Percentiles rank a stretch among this genome's conserved stretches.
Evolutionary conservation across 2,888 invertebrate species (phyloP).

Genomic region (Cosmia pyralina): DNA sequence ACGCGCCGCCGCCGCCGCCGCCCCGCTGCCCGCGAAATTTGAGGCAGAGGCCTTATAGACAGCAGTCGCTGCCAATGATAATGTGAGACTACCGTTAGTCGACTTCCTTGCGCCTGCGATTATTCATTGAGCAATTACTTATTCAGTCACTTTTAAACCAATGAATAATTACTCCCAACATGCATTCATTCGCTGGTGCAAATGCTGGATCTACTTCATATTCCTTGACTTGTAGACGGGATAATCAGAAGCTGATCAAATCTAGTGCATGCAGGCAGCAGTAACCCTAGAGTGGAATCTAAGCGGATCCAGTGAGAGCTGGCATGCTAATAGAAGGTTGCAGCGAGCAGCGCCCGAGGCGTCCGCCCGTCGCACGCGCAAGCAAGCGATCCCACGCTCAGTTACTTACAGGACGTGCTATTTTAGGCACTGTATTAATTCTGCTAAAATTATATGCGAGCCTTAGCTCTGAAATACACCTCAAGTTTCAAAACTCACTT

Average conservation of each 20-base stretch:
- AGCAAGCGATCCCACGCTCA: slow-evolving; percentile 78
- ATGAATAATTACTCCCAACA: neutral
- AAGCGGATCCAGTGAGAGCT: slow-evolving; percentile 50
- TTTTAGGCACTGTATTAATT: neutral
- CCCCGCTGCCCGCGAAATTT: too few relatives aligned
- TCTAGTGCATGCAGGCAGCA: neutral
- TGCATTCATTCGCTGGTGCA: neutral
- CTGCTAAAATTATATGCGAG: neutral
- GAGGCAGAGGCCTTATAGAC: too few relatives aligned
- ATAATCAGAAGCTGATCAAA: neutral
- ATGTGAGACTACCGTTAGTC: too few relatives aligned
- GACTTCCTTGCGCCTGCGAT: neutral
- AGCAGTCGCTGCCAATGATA: too few relatives aligned
- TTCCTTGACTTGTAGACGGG: neutral
- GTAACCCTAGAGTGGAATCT: slow-evolving; percentile 35
- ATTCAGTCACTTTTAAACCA: neutral
- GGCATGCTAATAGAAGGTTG: slow-evolving; percentile 71
- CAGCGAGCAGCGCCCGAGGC: slow-evolving; percentile 74
- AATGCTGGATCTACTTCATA: neutral
- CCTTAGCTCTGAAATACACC: neutral
- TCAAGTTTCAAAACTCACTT: neutral
- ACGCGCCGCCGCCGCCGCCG: too few relatives aligned
- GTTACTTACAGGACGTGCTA: slow-evolving; percentile 73
- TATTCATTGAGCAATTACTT: slow-evolving; percentile 6
- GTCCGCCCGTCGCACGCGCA: slow-evolving; percentile 74